These are phyloP conservation scores for Anisognathus igniventris DNA, from an alignment of 2,797 vertebrate genomes.

Conservation along the genomic window DNA sequence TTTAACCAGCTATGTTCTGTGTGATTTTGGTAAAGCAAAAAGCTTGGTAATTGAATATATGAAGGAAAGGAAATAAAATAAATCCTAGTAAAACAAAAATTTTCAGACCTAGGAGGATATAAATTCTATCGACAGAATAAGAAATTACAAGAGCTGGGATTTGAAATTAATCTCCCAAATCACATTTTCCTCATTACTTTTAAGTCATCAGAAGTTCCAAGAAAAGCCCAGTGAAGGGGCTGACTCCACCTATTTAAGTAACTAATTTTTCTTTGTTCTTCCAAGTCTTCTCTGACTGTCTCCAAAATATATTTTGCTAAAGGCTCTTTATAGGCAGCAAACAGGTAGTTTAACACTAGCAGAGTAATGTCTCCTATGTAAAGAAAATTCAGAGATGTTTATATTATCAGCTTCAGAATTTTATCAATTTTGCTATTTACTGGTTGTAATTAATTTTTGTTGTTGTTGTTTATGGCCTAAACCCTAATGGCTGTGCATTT, in stretches of 20 bases:
- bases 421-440: background rate
- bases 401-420: background rate
- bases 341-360: rapidly evolving
- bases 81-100: background rate
- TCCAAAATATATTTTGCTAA: background rate
- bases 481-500: background rate
- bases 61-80: background rate
- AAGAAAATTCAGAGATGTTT: background rate
- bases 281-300: background rate
- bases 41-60: background rate
- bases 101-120: background rate
- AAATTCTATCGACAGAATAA: background rate
- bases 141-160: background rate
- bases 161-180: background rate
- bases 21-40: background rate
- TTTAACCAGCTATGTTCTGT: background rate
- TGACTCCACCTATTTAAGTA: background rate
- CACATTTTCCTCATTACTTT: background rate
- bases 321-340: background rate
- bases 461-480: background rate
- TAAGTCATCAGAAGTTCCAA: background rate
- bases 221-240: background rate
- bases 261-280: background rate
- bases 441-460: background rate
- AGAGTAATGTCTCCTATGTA: background rate